Base-by-base conservation (phyloP, 2,113 vertebrate genomes). In the Rhodinocichla rosea region DNA sequence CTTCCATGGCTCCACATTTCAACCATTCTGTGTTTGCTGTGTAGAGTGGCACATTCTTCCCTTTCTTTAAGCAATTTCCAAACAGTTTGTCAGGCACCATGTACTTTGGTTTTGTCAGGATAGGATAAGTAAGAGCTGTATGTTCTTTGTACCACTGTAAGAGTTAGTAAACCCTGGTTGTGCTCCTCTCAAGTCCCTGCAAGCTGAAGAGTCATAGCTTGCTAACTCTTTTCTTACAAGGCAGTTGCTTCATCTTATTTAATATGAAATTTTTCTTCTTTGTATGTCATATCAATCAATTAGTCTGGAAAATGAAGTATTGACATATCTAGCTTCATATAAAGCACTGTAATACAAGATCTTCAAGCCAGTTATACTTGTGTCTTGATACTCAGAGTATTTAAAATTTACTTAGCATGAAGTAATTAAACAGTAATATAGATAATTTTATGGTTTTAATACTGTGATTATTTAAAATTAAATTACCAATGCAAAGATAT, bases 61-160 rank as follows among this genome's bases (percentile, higher is more conserved):
- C 17, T 50, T 37, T 79, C 33, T 63, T 80, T 33, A 40, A 71
- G 15, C 39, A 37, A 6, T 26, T 19, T 82, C 22, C 8, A 11
- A 57, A 21, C 6, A 37, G 10, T 59, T 71, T 37, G 12, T 62
- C 28, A 57, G n/a, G 15, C 15, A 65, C 8, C 19, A 24, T 3
- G 5, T 56, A n/a, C 26, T 60, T 86, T 12, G 18, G 6, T 7
- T 74, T 57, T 49, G 6, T 32, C 12, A 42, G 22, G 39, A 59
- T 24, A 5, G 23, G 47, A 7, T 45, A 42, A 64, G 12, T 39
- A n/a, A 69, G 16, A n/a, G 19, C 40, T 40, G 9, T 24, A 32
- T 9, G 1, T 63, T 50, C 9, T 32, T 4, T 1, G 21, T 50
- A 50, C 9, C 14, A 4, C 33, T 21, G 7, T 22, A 37, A 13